phyloP scores from a whole-genome alignment of 2,888 invertebrate species.

The Cepaea hortensis region DNA sequence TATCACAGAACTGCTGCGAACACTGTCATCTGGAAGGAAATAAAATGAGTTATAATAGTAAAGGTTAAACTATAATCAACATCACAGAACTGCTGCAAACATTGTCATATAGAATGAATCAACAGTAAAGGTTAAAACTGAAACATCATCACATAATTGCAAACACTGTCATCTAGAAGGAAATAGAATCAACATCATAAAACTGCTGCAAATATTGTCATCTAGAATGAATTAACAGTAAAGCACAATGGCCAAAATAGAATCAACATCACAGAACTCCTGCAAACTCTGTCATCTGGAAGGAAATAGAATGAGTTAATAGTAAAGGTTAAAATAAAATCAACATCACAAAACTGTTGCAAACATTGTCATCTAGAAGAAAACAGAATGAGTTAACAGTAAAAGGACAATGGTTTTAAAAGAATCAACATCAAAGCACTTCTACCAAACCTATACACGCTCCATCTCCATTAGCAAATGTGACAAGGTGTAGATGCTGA shows the following conservation, averaged over 20 bases:
- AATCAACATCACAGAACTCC: slow-evolving; percentile 60
- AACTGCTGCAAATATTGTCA: slow-evolving; percentile 63
- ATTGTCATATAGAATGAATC: slow-evolving; percentile 50
- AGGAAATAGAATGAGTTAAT: slow-evolving; percentile 35
- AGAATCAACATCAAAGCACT: slow-evolving; percentile 58
- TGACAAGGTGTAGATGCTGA: too few species aligned
- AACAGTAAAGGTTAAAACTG: neutral
- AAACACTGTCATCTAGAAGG: slow-evolving; percentile 64
- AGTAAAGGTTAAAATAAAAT: neutral
- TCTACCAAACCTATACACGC: slow-evolving; percentile 54
- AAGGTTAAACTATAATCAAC: neutral
- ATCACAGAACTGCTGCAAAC: slow-evolving; percentile 66
- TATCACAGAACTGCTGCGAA: slow-evolving; percentile 65
- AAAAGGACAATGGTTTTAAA: neutral
- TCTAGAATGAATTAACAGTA: slow-evolving; percentile 55
- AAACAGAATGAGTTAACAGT: neutral
- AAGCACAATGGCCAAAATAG: neutral
- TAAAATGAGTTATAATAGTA: slow-evolving; percentile 1
- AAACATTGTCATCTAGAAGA: slow-evolving; percentile 64
- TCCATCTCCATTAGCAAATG: too few species aligned
- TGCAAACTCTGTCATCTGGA: slow-evolving; percentile 65
- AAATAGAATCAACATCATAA: slow-evolving; percentile 52
- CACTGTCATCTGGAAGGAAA: slow-evolving; percentile 61
- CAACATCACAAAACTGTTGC: slow-evolving; percentile 62
- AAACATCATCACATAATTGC: slow-evolving; percentile 59